Evolutionary conservation across 2,113 vertebrate species (phyloP).

Genomic region (Microtus pennsylvanicus): DNA sequence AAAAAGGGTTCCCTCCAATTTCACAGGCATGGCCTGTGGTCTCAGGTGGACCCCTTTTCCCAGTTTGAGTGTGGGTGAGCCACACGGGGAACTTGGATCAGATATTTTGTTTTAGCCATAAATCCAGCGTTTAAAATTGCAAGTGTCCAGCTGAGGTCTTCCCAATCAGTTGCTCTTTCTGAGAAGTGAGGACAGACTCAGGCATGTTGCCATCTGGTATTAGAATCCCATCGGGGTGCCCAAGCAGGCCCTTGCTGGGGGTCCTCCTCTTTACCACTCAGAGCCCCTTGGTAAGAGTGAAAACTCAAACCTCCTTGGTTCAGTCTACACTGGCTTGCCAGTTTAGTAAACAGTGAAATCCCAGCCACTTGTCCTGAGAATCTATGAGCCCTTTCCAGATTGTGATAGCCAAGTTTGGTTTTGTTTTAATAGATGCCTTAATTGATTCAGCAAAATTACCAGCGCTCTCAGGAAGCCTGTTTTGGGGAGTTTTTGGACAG

Average conservation of each 20-base stretch:
- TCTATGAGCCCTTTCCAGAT: neutral
- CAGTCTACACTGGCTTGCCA: neutral
- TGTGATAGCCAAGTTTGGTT: slow-evolving; percentile 13
- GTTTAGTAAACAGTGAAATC: slow-evolving; percentile 16
- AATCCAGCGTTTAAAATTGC: neutral
- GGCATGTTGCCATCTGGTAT: neutral
- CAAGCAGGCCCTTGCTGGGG: neutral
- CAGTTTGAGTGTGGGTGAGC: neutral
- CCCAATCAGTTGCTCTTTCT: neutral
- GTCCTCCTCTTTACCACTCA: neutral
- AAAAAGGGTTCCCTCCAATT: neutral
- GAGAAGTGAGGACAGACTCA: neutral
- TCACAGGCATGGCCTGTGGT: rapidly evolving
- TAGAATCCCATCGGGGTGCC: neutral
- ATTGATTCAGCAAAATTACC: slow-evolving; percentile 20
- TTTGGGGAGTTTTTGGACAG: neutral
- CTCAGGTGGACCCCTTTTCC: neutral
- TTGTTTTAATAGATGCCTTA: neutral
- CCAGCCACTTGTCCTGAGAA: neutral
- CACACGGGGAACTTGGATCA: neutral
- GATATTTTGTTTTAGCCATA: neutral
- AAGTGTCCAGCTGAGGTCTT: neutral
- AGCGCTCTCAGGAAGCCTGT: neutral
- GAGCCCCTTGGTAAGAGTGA: neutral
- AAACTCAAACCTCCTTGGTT: neutral